Evolutionary conservation across 2,797 vertebrate species (phyloP).

Genomic region (Petrocephalus sullivani): DNA sequence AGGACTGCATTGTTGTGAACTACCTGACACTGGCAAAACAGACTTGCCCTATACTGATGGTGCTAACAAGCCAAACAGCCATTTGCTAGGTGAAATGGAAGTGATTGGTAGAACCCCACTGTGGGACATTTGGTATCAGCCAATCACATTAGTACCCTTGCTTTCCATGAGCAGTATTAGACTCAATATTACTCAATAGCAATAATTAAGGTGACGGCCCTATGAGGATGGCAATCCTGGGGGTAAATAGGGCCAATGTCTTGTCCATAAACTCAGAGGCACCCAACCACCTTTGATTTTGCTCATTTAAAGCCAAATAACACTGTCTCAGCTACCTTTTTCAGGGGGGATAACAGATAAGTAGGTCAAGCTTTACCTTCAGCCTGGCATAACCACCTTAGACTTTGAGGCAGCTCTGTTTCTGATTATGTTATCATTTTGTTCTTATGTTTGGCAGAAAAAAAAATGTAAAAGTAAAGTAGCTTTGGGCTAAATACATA

Average conservation of each 20-base stretch:
- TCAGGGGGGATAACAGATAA: neutral
- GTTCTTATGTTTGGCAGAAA: neutral
- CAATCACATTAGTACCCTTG: neutral
- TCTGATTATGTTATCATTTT: neutral
- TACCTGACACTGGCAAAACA: neutral
- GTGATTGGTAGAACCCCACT: neutral
- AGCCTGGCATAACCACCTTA: neutral
- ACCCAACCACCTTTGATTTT: neutral
- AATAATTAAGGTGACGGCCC: neutral
- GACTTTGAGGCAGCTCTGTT: neutral
- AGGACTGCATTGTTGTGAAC: neutral
- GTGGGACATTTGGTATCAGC: neutral
- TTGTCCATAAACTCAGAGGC: neutral
- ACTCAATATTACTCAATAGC: neutral
- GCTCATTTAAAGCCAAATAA: neutral
- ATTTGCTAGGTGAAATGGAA: neutral
- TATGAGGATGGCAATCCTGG: neutral
- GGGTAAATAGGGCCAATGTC: neutral
- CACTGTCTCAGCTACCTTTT: neutral
- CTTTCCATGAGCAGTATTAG: neutral
- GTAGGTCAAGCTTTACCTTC: neutral
- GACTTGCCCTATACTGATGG: neutral
- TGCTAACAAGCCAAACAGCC: neutral
- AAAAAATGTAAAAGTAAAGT: neutral
- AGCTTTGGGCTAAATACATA: neutral